Base-by-base conservation (phyloP, 1,140 invertebrate species). In the Bactericera cockerelli region DNA sequence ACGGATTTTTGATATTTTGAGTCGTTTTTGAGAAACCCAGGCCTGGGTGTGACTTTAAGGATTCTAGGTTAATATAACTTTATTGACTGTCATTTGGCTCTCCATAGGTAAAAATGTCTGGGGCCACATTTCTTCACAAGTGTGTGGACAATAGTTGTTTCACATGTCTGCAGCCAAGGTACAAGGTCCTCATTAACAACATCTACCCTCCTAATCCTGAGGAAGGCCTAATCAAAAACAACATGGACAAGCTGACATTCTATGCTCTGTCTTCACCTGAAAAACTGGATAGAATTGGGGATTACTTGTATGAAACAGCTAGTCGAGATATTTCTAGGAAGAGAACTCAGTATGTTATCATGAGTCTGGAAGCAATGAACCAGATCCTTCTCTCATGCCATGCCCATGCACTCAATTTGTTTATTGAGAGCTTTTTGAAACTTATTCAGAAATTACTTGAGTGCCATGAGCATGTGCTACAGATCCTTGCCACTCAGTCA, bases 331-430 rank as follows among this genome's bases (percentile, higher is more conserved):
- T 97, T 62, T 88, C 89, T 67, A 77, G 93, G 64, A 84, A 84
- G 66, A 75, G 81, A 70, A 82, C 42, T 4, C 42, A 49, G 42
- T 49, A 49, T 4, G 42, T 49, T 4, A 4, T 49, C 65, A 94
- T 98, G 69, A 91, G 93, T 6, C 96, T 98, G 85, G 95, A 99
- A 74, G 93, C 94, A 1, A 93, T 99, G 85, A 94, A 99, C 75
- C 85, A 93, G 68, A 76, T 99, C 2, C 75, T 99, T 19, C 77
- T 93, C 31, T 89, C 93, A 11, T 98, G 95, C 67, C 90, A 93
- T 73, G 88, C 92, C 28, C 93, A 95, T 72, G 91, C 87, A 14
- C 77, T 99, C 28, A 98, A 98, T 75, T 75, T 98, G 56, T 99
- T 98, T 77, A 93, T 98, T 61, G 95, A 98, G 75, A 97, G 91